These are phyloP conservation scores for Hymenochirus boettgeri DNA, from an alignment of 2,113 vertebrate species.

Conservation along the genomic window DNA sequence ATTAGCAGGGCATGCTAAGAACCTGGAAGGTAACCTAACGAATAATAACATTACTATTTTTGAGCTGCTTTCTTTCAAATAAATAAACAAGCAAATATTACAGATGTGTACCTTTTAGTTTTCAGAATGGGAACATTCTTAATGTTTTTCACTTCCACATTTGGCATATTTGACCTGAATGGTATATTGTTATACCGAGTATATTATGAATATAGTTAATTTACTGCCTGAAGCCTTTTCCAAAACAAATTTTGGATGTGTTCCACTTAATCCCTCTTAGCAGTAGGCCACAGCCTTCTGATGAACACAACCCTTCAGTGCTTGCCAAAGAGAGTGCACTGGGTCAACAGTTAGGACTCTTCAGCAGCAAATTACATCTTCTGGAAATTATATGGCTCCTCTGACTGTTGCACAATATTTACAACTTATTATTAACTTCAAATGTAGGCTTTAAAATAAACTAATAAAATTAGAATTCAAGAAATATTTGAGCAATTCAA, in stretches of 20 bases:
- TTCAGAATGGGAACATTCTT: background rate
- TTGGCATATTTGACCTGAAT: background rate
- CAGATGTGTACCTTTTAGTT: background rate
- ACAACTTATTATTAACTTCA: constrained; percentile 24
- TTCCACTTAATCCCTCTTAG: constrained; percentile 18
- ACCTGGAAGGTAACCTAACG: no score
- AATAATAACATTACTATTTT: no score
- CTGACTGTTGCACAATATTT: constrained; percentile 33
- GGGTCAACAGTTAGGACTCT: constrained; percentile 20
- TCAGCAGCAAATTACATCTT: constrained; percentile 31
- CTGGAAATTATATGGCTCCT: constrained; percentile 19
- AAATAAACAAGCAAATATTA: background rate
- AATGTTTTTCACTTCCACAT: background rate
- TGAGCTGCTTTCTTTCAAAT: no score
- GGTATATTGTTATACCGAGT: background rate
- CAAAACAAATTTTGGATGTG: constrained; percentile 30
- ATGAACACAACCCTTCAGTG: constrained; percentile 16
- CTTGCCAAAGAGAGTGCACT: constrained; percentile 12
- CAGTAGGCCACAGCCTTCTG: constrained; percentile 9
- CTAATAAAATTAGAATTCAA: constrained; percentile 14
- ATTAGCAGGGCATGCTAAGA: no score
- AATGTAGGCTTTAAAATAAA: constrained; percentile 10
- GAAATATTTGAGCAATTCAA: constrained; percentile 13
- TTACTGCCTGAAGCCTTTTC: constrained; percentile 9
- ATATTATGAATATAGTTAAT: constrained; percentile 18